Percentiles rank a stretch among this genome's conserved stretches.
Conservation (phyloP, 2,888 invertebrate species). For the Plusia festucae region DNA sequence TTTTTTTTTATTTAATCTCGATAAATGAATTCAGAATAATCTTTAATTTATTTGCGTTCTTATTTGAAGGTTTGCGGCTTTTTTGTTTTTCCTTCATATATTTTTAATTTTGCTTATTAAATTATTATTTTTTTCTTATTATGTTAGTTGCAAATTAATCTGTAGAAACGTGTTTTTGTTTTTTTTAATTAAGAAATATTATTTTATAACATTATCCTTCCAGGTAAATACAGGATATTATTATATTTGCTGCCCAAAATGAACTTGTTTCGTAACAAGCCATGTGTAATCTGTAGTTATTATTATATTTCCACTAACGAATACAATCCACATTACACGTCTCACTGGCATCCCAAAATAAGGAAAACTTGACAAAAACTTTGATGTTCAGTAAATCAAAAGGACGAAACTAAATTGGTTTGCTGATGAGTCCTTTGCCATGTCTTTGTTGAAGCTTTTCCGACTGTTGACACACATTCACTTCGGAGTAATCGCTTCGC, state of each 20-base stretch:
- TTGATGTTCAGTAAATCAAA: slow-evolving; percentile 54
- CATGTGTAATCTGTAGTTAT: not conserved
- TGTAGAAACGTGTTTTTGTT: no score
- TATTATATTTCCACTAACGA: slow-evolving; percentile 1
- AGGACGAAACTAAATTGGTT: slow-evolving; percentile 56
- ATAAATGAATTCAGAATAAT: slow-evolving; percentile 12
- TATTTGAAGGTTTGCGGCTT: not conserved
- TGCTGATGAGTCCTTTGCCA: slow-evolving; percentile 56
- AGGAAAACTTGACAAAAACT: slow-evolving; percentile 26
- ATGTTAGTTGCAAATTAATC: no score
- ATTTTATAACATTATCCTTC: no score
- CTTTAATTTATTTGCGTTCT: slow-evolving; percentile 13
- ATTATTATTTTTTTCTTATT: no score
- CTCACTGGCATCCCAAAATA: slow-evolving; percentile 44
- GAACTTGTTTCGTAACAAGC: not conserved
- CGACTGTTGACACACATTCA: slow-evolving; percentile 67
- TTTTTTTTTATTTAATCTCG: slow-evolving; percentile 35
- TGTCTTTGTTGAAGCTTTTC: slow-evolving; percentile 60
- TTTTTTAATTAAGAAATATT: no score
- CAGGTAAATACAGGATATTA: no score
- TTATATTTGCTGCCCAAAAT: no score
- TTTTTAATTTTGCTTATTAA: not conserved
- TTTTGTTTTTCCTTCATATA: not conserved
- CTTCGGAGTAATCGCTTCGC: slow-evolving; percentile 62
- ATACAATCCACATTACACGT: slow-evolving; percentile 19